These are phyloP conservation scores for Exocentrus adspersus DNA, from an alignment of 2,888 invertebrate genomes.

Conservation along the genomic window DNA sequence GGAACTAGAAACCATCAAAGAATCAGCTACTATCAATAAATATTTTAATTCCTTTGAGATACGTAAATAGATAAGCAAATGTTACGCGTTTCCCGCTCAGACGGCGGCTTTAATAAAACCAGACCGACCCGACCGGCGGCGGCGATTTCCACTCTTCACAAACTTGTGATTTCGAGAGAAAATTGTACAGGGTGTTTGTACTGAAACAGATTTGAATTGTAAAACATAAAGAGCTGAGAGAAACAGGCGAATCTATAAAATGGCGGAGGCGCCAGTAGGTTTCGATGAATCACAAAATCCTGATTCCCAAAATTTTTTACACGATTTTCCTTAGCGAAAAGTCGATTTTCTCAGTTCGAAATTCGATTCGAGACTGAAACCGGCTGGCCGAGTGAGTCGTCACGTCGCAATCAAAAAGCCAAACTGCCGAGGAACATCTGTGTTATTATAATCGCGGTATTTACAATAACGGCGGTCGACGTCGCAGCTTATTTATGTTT, in stretches of 20 bases:
- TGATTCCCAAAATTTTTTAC: too few relatives aligned
- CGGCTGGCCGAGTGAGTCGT: constrained; percentile 35
- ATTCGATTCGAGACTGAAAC: constrained; percentile 3
- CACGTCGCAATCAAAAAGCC: constrained; percentile 45
- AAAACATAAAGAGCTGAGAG: too few relatives aligned
- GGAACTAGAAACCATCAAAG: constrained; percentile 57
- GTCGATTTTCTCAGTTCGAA: too few relatives aligned
- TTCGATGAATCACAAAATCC: too few relatives aligned
- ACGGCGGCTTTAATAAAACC: constrained; percentile 22
- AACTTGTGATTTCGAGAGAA: constrained; percentile 8
- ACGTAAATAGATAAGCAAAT: constrained; percentile 58
- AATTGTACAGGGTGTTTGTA: background rate
- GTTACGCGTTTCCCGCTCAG: constrained; percentile 50
- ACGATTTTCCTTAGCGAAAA: too few relatives aligned
- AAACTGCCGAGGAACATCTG: constrained; percentile 49
- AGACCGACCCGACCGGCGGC: too few relatives aligned
- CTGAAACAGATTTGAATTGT: too few relatives aligned
- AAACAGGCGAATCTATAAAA: too few relatives aligned
- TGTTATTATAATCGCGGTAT: constrained; percentile 50
- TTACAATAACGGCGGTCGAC: constrained; percentile 48
- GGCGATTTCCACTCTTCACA: constrained; percentile 20
- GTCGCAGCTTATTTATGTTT: constrained; percentile 53
- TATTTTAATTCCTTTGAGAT: constrained; percentile 60
- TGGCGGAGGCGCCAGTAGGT: too few relatives aligned
- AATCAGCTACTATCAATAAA: constrained; percentile 57